Conservation (phyloP, 2,888 invertebrate species). For the Meteorus cinctellus region DNA sequence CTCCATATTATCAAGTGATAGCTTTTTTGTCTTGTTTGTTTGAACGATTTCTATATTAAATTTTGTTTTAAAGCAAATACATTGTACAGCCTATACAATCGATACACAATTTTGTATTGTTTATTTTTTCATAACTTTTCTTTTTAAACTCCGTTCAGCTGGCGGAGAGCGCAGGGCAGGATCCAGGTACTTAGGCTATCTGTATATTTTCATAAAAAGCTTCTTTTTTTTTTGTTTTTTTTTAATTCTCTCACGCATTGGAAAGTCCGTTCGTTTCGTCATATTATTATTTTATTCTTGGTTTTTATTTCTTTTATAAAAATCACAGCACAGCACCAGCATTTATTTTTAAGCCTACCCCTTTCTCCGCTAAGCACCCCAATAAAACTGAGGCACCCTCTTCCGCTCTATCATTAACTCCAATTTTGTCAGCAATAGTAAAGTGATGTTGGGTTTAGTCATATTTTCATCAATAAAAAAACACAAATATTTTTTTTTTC, state of each 20-base stretch:
- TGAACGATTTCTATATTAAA: constrained; percentile 54
- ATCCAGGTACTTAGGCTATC: constrained; percentile 71
- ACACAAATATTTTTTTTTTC: constrained; percentile 47
- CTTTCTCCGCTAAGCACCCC: constrained; percentile 60
- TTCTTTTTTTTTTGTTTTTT: constrained; percentile 44
- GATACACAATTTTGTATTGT: constrained; percentile 51
- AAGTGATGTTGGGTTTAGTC: constrained; percentile 43
- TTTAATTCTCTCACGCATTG: constrained; percentile 39
- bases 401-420: constrained; percentile 35
- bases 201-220: constrained; percentile 67
- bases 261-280: constrained; percentile 42
- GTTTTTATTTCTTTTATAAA: constrained; percentile 63
- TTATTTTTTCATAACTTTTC: constrained; percentile 42
- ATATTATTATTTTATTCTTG: constrained; percentile 46
- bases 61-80: constrained; percentile 62
- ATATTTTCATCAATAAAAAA: constrained; percentile 41
- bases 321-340: constrained; percentile 71
- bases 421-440: constrained; percentile 49
- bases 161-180: constrained; percentile 66
- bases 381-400: constrained; percentile 64
- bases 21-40: constrained; percentile 46
- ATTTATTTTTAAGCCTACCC: constrained; percentile 65
- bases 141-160: constrained; percentile 51
- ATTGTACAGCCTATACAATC: constrained; percentile 69
- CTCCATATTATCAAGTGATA: constrained; percentile 50